Evolutionary conservation across 2,797 vertebrate species (phyloP), one percentile per base, ranked within the genome.

Genomic region (Knipowitschia caucasica): DNA sequence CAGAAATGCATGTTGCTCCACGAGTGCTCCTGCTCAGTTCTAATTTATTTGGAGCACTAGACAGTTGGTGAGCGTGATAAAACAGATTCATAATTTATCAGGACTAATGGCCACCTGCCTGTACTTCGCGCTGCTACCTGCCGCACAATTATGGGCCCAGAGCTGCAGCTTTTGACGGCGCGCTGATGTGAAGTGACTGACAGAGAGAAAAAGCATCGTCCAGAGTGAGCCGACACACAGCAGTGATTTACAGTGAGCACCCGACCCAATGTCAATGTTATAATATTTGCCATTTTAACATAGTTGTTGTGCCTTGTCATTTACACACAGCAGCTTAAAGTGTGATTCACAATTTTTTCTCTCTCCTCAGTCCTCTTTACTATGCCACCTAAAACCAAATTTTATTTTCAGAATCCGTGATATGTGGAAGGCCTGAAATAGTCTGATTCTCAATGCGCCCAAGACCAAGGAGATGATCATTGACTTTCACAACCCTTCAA

Each of bases 31-130:
- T 50, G 65, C 36, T 55, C 50, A 54, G 59, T 56, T 63, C 65
- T 65, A 46, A 81, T 84, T 76, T 64, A 78, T 80, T 77, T 80
- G 46, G 34, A 56, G 52, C 46, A 58, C 64, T 62, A 76, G 69
- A 82, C 60, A 82, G 71, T 71, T 72, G 76, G 67, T 53, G 53
- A 63, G 59, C 65, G 43, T 69, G 73, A 74, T 76, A 78, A 82
- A 78, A 40, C 63, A 56, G 75, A 82, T 86, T 77, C 80, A 87
- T 89, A 85, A 87, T 87, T 71, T 73, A 85, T 83, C 56, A 75
- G 78, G 67, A 69, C 72, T 86, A 87, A 87, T 82, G 79, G 76
- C 76, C 76, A 84, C 78, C 81, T 86, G 83, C 65, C 73, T 81
- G 56, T 50, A 57, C 77, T 53, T 60, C 64, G 61, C 36, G 68